Evolutionary conservation across 2,113 vertebrate genomes (phyloP).

Genomic region (Ptilonorhynchus violaceus): DNA sequence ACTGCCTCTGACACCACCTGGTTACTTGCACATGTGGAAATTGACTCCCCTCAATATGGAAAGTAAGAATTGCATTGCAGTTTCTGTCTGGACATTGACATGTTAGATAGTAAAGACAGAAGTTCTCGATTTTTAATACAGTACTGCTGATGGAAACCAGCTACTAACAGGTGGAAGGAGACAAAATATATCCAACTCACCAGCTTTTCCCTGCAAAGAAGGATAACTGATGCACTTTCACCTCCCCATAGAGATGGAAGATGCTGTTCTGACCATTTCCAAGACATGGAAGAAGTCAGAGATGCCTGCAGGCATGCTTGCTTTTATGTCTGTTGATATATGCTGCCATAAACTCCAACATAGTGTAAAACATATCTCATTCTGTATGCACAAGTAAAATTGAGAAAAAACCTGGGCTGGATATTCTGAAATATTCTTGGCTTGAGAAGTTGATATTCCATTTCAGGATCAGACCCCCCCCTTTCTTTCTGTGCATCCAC

Average conservation of each 20-base stretch:
- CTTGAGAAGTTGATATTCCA: neutral
- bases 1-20: neutral
- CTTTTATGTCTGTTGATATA: neutral
- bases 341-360: neutral
- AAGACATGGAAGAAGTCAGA: neutral
- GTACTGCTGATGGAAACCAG: neutral
- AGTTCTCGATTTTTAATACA: neutral
- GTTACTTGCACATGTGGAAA: neutral
- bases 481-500: neutral
- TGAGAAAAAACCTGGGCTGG: neutral
- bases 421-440: neutral
- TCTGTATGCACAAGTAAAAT: neutral
- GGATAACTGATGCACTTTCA: neutral
- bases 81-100: neutral
- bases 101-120: neutral
- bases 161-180: neutral
- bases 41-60: neutral
- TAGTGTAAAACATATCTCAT: neutral
- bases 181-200: neutral
- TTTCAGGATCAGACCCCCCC: neutral
- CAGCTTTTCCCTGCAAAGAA: neutral
- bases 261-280: neutral
- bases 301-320: neutral
- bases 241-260: neutral
- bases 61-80: accelerated